Conservation (phyloP, 2,888 invertebrate genomes). For the Sphaeridia pumilis region DNA sequence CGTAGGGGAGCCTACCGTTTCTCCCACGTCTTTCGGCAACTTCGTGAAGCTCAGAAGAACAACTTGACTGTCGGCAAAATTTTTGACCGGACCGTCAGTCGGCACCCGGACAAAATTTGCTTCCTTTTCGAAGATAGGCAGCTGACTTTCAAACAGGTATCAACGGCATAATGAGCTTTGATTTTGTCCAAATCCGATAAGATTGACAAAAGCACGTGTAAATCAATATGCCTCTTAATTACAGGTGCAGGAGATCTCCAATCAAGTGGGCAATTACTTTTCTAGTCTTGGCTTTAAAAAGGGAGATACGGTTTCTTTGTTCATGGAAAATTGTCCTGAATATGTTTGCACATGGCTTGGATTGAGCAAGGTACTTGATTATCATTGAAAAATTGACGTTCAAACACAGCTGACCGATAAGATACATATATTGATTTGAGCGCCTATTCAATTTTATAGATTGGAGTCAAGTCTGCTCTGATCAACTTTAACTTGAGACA, state of each 20-base stretch:
- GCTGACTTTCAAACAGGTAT: conserved; percentile 76
- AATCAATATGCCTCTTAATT: not conserved
- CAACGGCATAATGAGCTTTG: not conserved
- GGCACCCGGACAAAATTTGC: conserved; percentile 70
- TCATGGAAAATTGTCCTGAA: conserved; percentile 85
- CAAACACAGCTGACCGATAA: not conserved
- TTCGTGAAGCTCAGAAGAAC: conserved; percentile 18
- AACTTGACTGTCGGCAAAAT: conserved; percentile 24
- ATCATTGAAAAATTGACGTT: not conserved
- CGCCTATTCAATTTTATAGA: conserved; percentile 40
- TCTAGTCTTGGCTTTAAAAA: conserved; percentile 65
- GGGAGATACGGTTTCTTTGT: conserved; percentile 78
- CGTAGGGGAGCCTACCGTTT: conserved; percentile 19
- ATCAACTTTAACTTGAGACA: conserved; percentile 86
- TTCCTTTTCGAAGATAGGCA: conserved; percentile 68
- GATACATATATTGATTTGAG: not conserved
- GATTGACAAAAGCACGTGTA: not conserved
- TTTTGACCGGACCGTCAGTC: conserved; percentile 47
- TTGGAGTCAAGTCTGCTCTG: conserved; percentile 70
- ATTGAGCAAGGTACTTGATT: conserved; percentile 40
- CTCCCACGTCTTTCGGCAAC: conserved; percentile 13
- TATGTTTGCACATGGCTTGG: conserved; percentile 89
- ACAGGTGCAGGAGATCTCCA: conserved; percentile 72
- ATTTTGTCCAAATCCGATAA: not conserved
- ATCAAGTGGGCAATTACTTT: conserved; percentile 67